Base-by-base conservation (phyloP, 2,797 vertebrate genomes). In the Mormyrops boulengeri region DNA sequence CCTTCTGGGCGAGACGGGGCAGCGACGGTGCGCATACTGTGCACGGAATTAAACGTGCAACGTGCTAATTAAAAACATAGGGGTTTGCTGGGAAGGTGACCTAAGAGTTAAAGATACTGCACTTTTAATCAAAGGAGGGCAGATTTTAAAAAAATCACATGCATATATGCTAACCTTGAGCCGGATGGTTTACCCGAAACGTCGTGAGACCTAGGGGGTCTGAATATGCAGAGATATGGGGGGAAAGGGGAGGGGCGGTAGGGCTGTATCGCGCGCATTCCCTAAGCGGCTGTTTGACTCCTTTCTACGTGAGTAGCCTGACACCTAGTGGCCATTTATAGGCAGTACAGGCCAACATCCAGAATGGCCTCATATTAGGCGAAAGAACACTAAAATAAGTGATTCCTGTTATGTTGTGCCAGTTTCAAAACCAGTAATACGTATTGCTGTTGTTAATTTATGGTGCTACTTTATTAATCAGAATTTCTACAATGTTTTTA, bases 261-360 rank as follows among this genome's bases (percentile, higher is more conserved):
- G 0, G 17, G 6, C 2, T 5, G 0, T 77, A 17, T 77, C 69
- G 14, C 34, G 17, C 11, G 3, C 62, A 26, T 30, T 38, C 3
- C 66, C 30, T 73, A 12, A n/a, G 80, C 41, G 38, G 19, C 80
- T 49, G 19, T 30, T 52, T 52, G n/a, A 30, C 22, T 22, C 47
- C 22, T 60, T 87, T 89, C 5, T 38, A 7, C 50, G 69, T 55
- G 85, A 52, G 34, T 34, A 80, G 49, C n/a, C 85, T 89, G 89
- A 87, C 89, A 69, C 12, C 89, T 89, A 87, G 89, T 87, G 89
- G 85, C 49, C 84, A 88, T 8, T 22, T 19, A 1, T 9, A 12
- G 34, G 44, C 17, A 17, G 26, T 19, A 17, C 14, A 53, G 22
- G 22, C 30, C 52, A 53, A 53, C 5, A 26, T 52, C 49, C 49